These are phyloP conservation scores for Meteorus cinctellus DNA, from an alignment of 2,888 invertebrate genomes.

Conservation along the genomic window DNA sequence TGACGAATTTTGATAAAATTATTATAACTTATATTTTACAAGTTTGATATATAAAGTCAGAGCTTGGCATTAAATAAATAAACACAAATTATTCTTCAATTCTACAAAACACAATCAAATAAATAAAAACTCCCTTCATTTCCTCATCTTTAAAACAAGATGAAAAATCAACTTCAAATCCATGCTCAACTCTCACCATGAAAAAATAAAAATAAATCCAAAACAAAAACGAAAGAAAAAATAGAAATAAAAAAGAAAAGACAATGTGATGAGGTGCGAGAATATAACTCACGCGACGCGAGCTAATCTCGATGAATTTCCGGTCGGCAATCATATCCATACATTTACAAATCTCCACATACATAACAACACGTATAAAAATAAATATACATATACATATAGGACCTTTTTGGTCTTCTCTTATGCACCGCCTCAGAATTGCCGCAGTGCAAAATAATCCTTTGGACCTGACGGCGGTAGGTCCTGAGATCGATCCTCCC, in stretches of 20 bases:
- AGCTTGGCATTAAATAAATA: too few relatives aligned
- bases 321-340: conserved; percentile 2
- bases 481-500: conserved; percentile 33
- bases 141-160: too few relatives aligned
- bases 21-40: too few relatives aligned
- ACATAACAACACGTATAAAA: background rate
- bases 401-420: background rate
- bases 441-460: conserved; percentile 7
- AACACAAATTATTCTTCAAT: too few relatives aligned
- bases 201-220: background rate
- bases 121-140: too few relatives aligned
- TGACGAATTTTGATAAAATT: too few relatives aligned
- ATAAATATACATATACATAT: background rate
- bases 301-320: conserved; percentile 24
- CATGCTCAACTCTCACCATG: too few relatives aligned
- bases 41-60: too few relatives aligned
- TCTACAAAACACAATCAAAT: too few relatives aligned
- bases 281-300: conserved; percentile 2
- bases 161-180: too few relatives aligned
- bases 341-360: background rate
- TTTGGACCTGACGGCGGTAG: conserved; percentile 38
- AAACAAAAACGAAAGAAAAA: background rate
- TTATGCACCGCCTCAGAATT: background rate
- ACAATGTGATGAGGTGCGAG: conserved; percentile 11
- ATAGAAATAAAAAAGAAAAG: background rate